These are phyloP conservation scores for Zophobas atratus DNA, from an alignment of 1,140 invertebrate genomes.

Conservation along the genomic window DNA sequence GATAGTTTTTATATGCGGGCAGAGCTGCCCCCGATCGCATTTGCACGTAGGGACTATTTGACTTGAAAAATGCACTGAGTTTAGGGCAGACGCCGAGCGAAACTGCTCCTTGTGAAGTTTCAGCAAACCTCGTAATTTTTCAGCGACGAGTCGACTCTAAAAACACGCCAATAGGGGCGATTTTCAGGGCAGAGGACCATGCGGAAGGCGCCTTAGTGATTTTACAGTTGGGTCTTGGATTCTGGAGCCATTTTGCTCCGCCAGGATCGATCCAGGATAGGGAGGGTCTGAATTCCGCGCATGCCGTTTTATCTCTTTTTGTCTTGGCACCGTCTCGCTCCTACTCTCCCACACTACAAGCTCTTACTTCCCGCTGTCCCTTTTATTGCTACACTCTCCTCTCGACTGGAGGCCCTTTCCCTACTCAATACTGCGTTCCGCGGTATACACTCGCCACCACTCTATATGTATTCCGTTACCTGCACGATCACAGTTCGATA, in stretches of 20 bases:
- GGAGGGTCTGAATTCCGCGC: conserved; percentile 65
- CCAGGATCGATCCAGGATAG: conserved; percentile 66
- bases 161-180: conserved; percentile 62
- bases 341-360: conserved; percentile 60
- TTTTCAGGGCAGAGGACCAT: conserved; percentile 55
- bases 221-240: conserved; percentile 65
- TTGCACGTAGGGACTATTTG: conserved; percentile 61
- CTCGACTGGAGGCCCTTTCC: conserved; percentile 24
- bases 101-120: conserved; percentile 63
- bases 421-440: conserved; percentile 39
- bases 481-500: too few relatives aligned
- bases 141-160: conserved; percentile 63
- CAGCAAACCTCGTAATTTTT: conserved; percentile 65
- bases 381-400: conserved; percentile 21
- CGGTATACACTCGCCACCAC: not conserved
- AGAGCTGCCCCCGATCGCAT: conserved; percentile 51
- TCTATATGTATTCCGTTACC: too few relatives aligned
- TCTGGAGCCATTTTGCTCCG: conserved; percentile 67
- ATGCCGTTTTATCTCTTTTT: conserved; percentile 68
- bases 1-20: conserved; percentile 67
- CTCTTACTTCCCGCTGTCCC: conserved; percentile 60
- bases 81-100: conserved; percentile 56
- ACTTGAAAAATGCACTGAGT: conserved; percentile 64
- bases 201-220: conserved; percentile 61
- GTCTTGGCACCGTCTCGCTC: conserved; percentile 64